Conservation (phyloP, 2,113 vertebrate species). For the Isichthys henryi region DNA sequence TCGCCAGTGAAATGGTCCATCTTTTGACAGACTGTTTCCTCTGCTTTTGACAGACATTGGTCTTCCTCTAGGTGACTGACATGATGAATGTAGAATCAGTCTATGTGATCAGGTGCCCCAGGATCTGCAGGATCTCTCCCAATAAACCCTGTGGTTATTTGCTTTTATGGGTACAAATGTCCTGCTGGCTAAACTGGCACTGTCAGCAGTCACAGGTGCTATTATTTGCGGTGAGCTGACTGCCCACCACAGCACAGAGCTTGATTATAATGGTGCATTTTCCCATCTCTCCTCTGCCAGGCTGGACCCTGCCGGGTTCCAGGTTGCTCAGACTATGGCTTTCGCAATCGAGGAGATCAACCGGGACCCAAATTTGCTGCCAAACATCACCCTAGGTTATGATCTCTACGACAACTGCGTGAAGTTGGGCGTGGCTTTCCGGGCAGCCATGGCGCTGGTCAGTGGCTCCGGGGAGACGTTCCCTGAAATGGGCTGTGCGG, state of each 20-base stretch:
- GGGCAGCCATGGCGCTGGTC: conserved; percentile 40
- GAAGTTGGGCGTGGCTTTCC: conserved; percentile 40
- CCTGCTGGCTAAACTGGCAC: not conserved
- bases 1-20: not conserved
- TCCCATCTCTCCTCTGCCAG: conserved; percentile 27
- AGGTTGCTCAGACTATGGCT: conserved; percentile 48
- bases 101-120: not conserved
- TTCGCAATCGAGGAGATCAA: conserved; percentile 57
- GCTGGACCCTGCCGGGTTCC: conserved; percentile 45
- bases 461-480: conserved; percentile 35
- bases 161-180: not conserved
- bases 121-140: not conserved
- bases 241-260: not conserved
- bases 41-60: not conserved
- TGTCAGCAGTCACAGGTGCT: not conserved
- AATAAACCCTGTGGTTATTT: not conserved
- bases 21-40: not conserved
- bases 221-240: not conserved
- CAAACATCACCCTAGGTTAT: conserved; percentile 52
- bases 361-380: conserved; percentile 41
- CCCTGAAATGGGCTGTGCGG: conserved; percentile 32
- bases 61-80: not conserved
- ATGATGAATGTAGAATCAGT: not conserved
- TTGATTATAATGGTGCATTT: not conserved
- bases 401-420: conserved; percentile 52